Evolutionary conservation across 2,797 vertebrate species (phyloP), one percentile per base, ranked within the genome.

Genomic region (Tokudaia muenninki): DNA sequence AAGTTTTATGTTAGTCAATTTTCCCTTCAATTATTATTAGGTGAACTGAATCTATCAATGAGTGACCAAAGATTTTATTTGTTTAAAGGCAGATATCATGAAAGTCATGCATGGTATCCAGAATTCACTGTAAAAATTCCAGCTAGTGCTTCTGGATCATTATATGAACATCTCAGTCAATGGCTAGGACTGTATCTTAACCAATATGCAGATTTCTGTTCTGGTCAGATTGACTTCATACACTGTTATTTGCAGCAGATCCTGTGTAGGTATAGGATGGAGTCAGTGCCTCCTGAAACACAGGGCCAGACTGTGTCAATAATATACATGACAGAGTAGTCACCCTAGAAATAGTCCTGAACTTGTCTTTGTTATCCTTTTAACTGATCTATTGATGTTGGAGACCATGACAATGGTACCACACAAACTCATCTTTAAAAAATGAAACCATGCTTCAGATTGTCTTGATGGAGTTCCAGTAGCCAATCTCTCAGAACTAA

Each of bases 61-160:
- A 91, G 37, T 93, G 84, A 96, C 91, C 50, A 75, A 93, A 95
- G 65, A 57, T 57, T 97, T 95, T 91, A 72, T 97, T 97, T 96
- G 79, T 80, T 83, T 57, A 84, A 93, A 96, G 97, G 94, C 83
- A 97, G 87, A 24, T 61, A 91, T 97, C 84, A 96, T 67, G 86
- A 87, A 95, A 92, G 95, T 50, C 84, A 21, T 59, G 55, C 21
- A 83, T 72, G 55, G 59, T 50, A 77, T 80, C 89, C 55, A 83
- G 21, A 94, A 96, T 17, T 92, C 50, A 16, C 65, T 95, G 89
- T 59, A 90, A 92, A 92, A 97, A 94, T 70, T 88, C 95, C 93
- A 16, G 75, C 70, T 70, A 89, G 63, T 65, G 82, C 50, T 87
- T 97, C 59, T 29, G 44, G 86, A 91, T 96, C 72, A 74, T 77